Evolutionary conservation across 2,888 invertebrate genomes (phyloP), one percentile per base, ranked within the genome.

Genomic region (Drosophila phalerata): DNA sequence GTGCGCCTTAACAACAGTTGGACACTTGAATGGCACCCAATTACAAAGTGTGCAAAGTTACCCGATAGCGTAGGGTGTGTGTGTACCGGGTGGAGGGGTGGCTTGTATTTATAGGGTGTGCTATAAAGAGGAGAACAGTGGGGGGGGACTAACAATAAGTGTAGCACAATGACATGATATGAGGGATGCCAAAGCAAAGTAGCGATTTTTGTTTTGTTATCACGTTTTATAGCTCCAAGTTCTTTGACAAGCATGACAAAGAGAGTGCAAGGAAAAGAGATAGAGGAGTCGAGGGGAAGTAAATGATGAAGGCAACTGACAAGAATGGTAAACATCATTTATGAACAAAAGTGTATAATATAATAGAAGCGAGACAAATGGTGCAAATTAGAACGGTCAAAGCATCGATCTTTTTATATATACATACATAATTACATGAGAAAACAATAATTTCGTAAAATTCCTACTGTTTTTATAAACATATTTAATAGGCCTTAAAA

Each of bases 1-100:
- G 69, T 60, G 62, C 51, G 64, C 60, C 49, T 53, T 61, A 74
- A 69, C 64, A 69, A 37, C 74, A 63, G 67, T 83, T 69, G 78
- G 81, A 69, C 84, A 86, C 75, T 86, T 83, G 72, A 82, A 84
- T 81, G 84, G 68, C 78, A 72, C 45, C 72, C 80, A 77, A 86
- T 84, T 80, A 77, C 74, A 74, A 70, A 69, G 69, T 75, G 61
- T 63, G 57, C 73, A 61, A 67, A 76, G 48, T 76, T 51, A 37
- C 13, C 47, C 56, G 10, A 34, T 25, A 9, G 22, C n/a, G n/a
- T n/a, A 2, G 37, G 0, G 37, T n/a, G n/a, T 6, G 34, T n/a
- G 45, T n/a, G n/a, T 47, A 2, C 42, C 43, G 43, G 13, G 13
- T 5, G 22, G 25, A 45, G 43, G 10, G n/a, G 10, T 1, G 0